Base-by-base conservation (phyloP, 2,888 invertebrate genomes). In the Tribolium freemani region DNA sequence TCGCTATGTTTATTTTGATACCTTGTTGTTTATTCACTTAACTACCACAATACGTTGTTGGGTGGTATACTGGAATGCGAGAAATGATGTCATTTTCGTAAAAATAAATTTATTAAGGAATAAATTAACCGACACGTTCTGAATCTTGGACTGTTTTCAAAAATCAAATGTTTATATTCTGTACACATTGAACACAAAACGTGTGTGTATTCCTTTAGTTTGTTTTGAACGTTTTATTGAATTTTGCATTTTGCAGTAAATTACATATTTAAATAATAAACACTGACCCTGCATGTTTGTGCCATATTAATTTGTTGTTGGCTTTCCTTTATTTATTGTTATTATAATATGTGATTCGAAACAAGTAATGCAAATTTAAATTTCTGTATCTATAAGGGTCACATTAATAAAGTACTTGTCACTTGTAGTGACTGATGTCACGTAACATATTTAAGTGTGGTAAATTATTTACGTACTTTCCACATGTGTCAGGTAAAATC, bases 1-100 rank as follows among this genome's bases (percentile, higher is more conserved):
- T 63, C 60, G 48, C 45, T 30, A 48, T 61, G 53, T 63, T 63
- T 51, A 54, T 64, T 64, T 53, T 64, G 64, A 64, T 54, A 26
- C 63, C 48, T 16, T 50, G 60, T 48, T 58, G 50, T 64, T 64
- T 30, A 63, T 51, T 63, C 50, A 63, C 38, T 63, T 63, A 51
- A 53, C 63, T 63, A 50, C 63, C 63, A 51, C 63, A 63, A 63
- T 51, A 38, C 53, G 50, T 63, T 38, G 38, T 63, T 63, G 5
- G 31, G 63, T 20, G 63, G 63, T 51, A 26, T 38, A 50, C 20
- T 13, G 30, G 13, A 10, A 61, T 61, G 48, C 50, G 30, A 61
- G 9, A 61, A 61, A 50, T 61, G 46, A 50, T 46, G 61, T 61
- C 61, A 61, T 13, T 30, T 45, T 50, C 10, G 38, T 45, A 21